Conservation (phyloP, 2,888 invertebrate genomes). For the Tortricodes alternella region DNA sequence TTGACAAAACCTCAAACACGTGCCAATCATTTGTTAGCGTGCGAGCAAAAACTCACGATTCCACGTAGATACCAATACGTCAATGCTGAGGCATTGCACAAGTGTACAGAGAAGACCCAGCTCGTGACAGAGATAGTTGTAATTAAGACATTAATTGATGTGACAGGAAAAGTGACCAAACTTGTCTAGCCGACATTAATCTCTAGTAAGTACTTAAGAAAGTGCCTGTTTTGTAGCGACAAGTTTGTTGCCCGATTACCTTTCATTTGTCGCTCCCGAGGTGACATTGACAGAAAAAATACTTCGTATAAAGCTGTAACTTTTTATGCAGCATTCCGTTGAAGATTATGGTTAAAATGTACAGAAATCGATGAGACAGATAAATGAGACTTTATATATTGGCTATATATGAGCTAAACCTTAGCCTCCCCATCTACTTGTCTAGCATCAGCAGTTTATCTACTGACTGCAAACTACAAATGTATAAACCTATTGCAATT, state of each 20-base stretch:
- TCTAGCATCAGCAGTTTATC: no score
- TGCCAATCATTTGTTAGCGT: slow-evolving; percentile 3
- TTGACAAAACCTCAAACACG: slow-evolving; percentile 17
- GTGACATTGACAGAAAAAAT: slow-evolving; percentile 31
- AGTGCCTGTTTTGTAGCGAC: slow-evolving; percentile 39
- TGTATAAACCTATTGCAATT: no score
- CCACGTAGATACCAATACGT: slow-evolving; percentile 13
- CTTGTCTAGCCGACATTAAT: slow-evolving; percentile 38
- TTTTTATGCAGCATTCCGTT: no score
- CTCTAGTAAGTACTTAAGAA: slow-evolving; percentile 39
- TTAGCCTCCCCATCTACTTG: no score
- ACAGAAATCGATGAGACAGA: no score
- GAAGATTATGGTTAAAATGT: no score
- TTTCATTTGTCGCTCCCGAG: slow-evolving; percentile 36
- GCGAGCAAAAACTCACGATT: slow-evolving; percentile 14
- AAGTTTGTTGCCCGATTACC: slow-evolving; percentile 33
- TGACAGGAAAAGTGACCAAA: slow-evolving; percentile 48
- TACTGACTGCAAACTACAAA: no score
- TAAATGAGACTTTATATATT: no score
- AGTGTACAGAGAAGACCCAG: slow-evolving; percentile 18
- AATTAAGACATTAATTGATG: slow-evolving; percentile 47
- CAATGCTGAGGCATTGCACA: slow-evolving; percentile 2
- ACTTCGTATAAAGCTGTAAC: no score
- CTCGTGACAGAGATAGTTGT: slow-evolving; percentile 39
- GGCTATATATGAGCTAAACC: no score